Percentiles rank a stretch among this genome's conserved stretches.
Conservation (phyloP, 2,888 invertebrate species). For the Hemithea aestivaria region DNA sequence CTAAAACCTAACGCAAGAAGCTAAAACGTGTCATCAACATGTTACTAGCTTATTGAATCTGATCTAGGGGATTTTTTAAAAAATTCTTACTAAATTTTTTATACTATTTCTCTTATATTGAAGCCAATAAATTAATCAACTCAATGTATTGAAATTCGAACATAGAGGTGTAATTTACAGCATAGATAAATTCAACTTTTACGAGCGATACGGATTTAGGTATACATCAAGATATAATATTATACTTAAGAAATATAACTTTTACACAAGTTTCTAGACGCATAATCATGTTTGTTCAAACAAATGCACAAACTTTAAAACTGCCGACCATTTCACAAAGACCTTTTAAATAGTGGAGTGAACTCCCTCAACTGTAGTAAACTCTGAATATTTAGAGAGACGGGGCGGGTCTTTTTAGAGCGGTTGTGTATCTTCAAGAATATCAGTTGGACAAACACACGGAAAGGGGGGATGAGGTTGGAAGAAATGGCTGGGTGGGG, state of each 20-base stretch:
- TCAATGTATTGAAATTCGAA: too few relatives aligned
- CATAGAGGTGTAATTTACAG: too few relatives aligned
- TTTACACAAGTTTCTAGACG: conserved; percentile 67
- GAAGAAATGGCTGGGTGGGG: conserved; percentile 40
- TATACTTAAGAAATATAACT: conserved; percentile 33
- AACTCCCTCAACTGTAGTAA: conserved; percentile 26
- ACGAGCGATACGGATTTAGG: too few relatives aligned
- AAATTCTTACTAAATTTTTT: too few relatives aligned
- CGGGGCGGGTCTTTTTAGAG: conserved; percentile 39
- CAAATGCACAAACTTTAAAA: conserved; percentile 55
- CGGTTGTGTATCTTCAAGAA: conserved; percentile 63
- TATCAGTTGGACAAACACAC: conserved; percentile 68
- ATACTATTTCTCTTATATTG: too few relatives aligned
- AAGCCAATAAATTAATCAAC: too few relatives aligned
- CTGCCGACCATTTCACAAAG: conserved; percentile 40
- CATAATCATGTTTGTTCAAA: conserved; percentile 56
- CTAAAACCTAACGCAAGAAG: too few relatives aligned
- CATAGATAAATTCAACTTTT: too few relatives aligned
- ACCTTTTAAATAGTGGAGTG: conserved; percentile 38
- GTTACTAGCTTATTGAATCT: too few relatives aligned
- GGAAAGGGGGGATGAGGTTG: conserved; percentile 38
- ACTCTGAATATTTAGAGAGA: conserved; percentile 26
- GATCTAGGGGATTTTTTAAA: too few relatives aligned
- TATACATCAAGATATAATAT: too few relatives aligned
- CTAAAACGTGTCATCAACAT: too few relatives aligned